Percentiles rank a stretch among this genome's conserved stretches.
phyloP scores from a whole-genome alignment of 2,113 vertebrate genomes.

The Bubo bubo region DNA sequence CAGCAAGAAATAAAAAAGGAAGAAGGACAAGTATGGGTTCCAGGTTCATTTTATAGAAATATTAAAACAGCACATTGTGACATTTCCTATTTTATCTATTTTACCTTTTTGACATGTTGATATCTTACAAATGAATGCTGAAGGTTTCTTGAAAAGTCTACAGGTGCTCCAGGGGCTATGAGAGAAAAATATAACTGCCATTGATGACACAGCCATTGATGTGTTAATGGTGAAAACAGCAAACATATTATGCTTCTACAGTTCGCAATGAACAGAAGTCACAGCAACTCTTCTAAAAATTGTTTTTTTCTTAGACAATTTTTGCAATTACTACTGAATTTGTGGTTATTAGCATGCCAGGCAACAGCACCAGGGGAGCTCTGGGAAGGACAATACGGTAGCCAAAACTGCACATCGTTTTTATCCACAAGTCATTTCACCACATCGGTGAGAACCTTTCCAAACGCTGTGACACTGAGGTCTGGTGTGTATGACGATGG shows the following conservation, averaged over 20 bases:
- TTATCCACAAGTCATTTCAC: not conserved
- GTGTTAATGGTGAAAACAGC: not conserved
- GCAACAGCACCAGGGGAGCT: not conserved
- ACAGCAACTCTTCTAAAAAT: not conserved
- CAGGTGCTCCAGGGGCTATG: not conserved
- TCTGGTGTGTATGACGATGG: fast-evolving
- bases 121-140: not conserved
- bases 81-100: not conserved
- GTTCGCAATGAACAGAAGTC: not conserved
- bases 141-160: not conserved
- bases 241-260: not conserved
- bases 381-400: not conserved
- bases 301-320: not conserved
- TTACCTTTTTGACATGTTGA: not conserved
- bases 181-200: not conserved
- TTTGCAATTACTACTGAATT: not conserved
- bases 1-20: not conserved
- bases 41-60: not conserved
- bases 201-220: not conserved
- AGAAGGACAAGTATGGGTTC: not conserved
- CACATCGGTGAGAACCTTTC: not conserved
- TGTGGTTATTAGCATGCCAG: not conserved
- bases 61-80: not conserved
- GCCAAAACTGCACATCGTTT: not conserved
- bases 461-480: not conserved